These are phyloP conservation scores for Cerastoderma edule DNA, from an alignment of 2,888 invertebrate genomes.

Conservation along the genomic window DNA sequence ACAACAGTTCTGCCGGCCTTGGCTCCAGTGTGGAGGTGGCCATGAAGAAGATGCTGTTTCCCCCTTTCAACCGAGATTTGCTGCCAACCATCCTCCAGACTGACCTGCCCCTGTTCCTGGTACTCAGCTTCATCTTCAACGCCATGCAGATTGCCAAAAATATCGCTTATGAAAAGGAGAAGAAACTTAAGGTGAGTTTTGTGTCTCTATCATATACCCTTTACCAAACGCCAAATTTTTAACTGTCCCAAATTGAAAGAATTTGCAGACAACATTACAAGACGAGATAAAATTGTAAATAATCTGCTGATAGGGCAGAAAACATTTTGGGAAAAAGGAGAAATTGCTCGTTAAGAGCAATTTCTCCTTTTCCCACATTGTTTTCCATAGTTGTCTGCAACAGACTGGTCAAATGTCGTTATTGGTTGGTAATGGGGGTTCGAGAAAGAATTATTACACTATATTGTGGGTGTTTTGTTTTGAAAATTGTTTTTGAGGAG, in stretches of 20 bases:
- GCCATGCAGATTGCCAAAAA: conserved; percentile 91
- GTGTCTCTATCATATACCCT: neutral
- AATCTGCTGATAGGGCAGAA: too few relatives aligned
- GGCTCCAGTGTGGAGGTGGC: conserved; percentile 76
- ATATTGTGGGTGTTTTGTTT: neutral
- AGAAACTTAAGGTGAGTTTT: conserved; percentile 81
- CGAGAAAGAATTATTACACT: neutral
- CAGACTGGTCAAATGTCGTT: too few relatives aligned
- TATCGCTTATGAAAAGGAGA: conserved; percentile 90
- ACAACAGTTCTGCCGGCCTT: conserved; percentile 23
- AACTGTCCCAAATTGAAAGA: too few relatives aligned
- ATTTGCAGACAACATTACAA: too few relatives aligned
- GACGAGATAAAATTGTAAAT: too few relatives aligned
- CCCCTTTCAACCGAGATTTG: conserved; percentile 88
- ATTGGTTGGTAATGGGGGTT: neutral
- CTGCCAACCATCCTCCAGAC: conserved; percentile 88
- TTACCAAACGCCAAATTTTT: too few relatives aligned
- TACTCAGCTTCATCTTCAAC: conserved; percentile 92
- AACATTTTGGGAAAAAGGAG: too few relatives aligned
- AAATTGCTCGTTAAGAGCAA: too few relatives aligned
- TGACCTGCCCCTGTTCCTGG: conserved; percentile 90
- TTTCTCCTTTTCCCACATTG: too few relatives aligned
- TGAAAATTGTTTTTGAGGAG: too few relatives aligned
- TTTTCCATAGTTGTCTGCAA: too few relatives aligned
- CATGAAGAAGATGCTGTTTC: conserved; percentile 90